Conservation (phyloP, 2,888 invertebrate genomes). For the Apamea crenata region DNA sequence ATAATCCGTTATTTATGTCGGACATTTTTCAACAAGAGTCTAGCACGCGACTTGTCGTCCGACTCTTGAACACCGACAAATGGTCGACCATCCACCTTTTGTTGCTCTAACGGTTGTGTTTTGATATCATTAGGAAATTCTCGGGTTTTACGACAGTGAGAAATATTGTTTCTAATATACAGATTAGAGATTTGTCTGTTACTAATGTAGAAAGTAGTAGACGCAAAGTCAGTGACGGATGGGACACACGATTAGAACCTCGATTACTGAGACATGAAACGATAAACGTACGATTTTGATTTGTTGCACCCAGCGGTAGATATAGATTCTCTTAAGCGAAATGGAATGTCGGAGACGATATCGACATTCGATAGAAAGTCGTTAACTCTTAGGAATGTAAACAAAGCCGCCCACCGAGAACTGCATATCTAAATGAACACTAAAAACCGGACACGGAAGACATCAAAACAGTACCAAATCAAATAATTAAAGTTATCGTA, state of each 20-base stretch:
- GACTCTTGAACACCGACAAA: conserved; percentile 80
- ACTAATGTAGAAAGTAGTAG: conserved; percentile 82
- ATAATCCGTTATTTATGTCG: conserved; percentile 89
- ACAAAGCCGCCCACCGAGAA: conserved; percentile 79
- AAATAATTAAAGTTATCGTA: conserved; percentile 84
- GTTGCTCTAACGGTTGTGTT: conserved; percentile 87
- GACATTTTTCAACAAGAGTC: conserved; percentile 82
- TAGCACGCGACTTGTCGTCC: conserved; percentile 86
- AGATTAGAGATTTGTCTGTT: conserved; percentile 82
- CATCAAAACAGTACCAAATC: conserved; percentile 80
- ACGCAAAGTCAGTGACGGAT: conserved; percentile 79
- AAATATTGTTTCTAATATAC: conserved; percentile 84
- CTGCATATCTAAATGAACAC: conserved; percentile 78
- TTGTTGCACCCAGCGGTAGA: conserved; percentile 50
- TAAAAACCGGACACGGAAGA: conserved; percentile 82
- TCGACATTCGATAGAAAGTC: conserved; percentile 66
- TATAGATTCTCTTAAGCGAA: conserved; percentile 55
- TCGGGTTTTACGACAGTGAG: conserved; percentile 82
- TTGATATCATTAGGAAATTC: conserved; percentile 88
- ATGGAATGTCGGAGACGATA: conserved; percentile 52
- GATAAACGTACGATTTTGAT: conserved; percentile 66
- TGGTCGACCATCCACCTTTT: conserved; percentile 83
- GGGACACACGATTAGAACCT: conserved; percentile 72
- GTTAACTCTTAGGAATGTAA: conserved; percentile 73
- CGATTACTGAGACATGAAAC: conserved; percentile 70